Evolutionary conservation across 1,140 invertebrate species (phyloP), one percentile per base, ranked within the genome.

Genomic region (Sarcophaga bullata): DNA sequence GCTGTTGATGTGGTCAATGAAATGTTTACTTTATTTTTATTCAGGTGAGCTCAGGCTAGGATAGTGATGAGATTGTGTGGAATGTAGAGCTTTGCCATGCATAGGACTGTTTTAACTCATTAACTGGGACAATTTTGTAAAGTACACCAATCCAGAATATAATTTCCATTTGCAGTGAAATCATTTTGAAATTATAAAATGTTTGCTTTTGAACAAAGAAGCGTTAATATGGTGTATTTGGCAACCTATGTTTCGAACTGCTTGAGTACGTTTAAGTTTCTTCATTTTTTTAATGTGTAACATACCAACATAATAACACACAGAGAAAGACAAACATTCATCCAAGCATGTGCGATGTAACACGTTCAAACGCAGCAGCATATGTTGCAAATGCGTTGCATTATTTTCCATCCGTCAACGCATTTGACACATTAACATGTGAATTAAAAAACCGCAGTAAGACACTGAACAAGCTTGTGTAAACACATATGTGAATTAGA

Each of bases 371-470:
- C 54, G n/a, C 54, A 58, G 54, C 54, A 11, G 54, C 54, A 11
- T 58, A 11, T 58, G 54, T 13, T 52, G 8, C 50, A 52, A 52
- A 52, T 52, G 50, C 13, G 50, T 52, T 52, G 1, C 8, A 52
- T 52, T 52, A 3, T 52, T 6, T 13, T 52, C 6, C 13, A 52
- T 52, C 13, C 9, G 9, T 52, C 50, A 68, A 19, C 62, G 62
- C 15, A 68, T 68, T 68, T 68, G 62, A 68, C 62, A 68, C 62
- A 68, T 68, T 68, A 68, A 68, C 17, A 68, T 68, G 62, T 68
- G 62, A 68, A 68, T 68, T 68, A 68, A 17, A 68, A 37, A 68
- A 68, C 62, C 62, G 19, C 62, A 68, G 19, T 68, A 58, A 58
- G 54, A 58, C 54, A 58, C 25, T 37, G 25, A 58, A n/a, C n/a